Evolutionary conservation across 2,113 vertebrate genomes (phyloP).

Genomic region (Rallus limicola): DNA sequence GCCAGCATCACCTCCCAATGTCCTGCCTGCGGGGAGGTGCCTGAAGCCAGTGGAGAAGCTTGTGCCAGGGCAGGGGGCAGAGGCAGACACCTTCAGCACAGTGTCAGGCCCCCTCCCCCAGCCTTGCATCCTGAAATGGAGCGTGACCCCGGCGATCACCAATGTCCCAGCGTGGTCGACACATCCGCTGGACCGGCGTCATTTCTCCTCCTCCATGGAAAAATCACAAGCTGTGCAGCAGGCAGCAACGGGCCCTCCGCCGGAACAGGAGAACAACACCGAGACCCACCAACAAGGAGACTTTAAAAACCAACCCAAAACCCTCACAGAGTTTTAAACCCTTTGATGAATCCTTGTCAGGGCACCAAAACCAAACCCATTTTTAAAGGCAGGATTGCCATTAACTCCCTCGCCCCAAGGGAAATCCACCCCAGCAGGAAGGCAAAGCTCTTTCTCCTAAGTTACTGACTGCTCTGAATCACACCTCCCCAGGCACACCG

Average conservation of each 20-base stretch:
- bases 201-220: neutral
- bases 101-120: neutral
- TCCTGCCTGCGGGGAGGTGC: neutral
- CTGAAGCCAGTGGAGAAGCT: accelerated
- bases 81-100: neutral
- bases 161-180: neutral
- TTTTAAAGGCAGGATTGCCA: neutral
- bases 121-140: neutral
- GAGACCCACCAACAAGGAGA: accelerated
- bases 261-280: accelerated
- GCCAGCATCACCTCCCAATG: accelerated
- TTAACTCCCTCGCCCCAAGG: neutral
- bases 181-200: accelerated
- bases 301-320: neutral
- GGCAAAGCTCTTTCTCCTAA: neutral
- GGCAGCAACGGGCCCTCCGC: neutral
- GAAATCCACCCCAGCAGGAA: constrained; percentile 9
- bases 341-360: neutral
- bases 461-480: constrained; percentile 36
- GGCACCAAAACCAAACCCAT: neutral
- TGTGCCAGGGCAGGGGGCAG: neutral
- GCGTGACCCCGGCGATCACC: accelerated
- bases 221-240: accelerated
- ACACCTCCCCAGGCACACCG: neutral
- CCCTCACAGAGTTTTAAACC: neutral